These are phyloP conservation scores for Callionymus lyra DNA, from an alignment of 2,113 vertebrate species.

Conservation along the genomic window DNA sequence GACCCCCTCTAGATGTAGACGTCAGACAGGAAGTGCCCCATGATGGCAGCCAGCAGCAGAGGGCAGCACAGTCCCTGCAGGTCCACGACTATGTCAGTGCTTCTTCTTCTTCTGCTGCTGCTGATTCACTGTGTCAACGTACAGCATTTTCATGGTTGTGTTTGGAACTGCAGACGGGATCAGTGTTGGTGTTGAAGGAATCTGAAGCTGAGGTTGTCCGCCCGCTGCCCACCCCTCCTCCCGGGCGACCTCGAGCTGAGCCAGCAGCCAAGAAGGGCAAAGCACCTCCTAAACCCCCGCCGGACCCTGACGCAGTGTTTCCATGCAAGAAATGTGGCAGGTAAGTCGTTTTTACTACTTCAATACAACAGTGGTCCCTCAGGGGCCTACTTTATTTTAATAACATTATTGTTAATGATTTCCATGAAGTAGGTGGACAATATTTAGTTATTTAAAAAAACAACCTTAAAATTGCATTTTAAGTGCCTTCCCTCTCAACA, in stretches of 20 bases:
- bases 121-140: not conserved
- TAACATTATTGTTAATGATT: too few relatives aligned
- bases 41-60: slow-evolving; percentile 34
- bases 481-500: too few relatives aligned
- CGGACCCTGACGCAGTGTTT: slow-evolving; percentile 80
- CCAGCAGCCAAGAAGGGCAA: slow-evolving; percentile 65
- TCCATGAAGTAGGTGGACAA: too few relatives aligned
- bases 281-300: slow-evolving; percentile 61
- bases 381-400: too few relatives aligned
- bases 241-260: slow-evolving; percentile 60
- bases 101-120: not conserved
- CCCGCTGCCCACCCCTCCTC: slow-evolving; percentile 10
- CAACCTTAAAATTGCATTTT: too few relatives aligned
- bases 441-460: too few relatives aligned
- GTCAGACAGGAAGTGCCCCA: slow-evolving; percentile 43
- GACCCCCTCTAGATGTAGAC: slow-evolving; percentile 23
- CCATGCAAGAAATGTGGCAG: slow-evolving; percentile 97
- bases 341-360: too few relatives aligned
- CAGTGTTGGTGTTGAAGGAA: slow-evolving; percentile 60
- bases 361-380: too few relatives aligned
- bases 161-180: slow-evolving; percentile 57
- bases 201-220: slow-evolving; percentile 49
- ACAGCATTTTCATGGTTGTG: not conserved
- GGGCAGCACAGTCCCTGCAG: slow-evolving; percentile 69
- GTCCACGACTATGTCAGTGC: slow-evolving; percentile 66